Evolutionary conservation across 2,888 invertebrate genomes (phyloP).

Genomic region (Nomada fucata): DNA sequence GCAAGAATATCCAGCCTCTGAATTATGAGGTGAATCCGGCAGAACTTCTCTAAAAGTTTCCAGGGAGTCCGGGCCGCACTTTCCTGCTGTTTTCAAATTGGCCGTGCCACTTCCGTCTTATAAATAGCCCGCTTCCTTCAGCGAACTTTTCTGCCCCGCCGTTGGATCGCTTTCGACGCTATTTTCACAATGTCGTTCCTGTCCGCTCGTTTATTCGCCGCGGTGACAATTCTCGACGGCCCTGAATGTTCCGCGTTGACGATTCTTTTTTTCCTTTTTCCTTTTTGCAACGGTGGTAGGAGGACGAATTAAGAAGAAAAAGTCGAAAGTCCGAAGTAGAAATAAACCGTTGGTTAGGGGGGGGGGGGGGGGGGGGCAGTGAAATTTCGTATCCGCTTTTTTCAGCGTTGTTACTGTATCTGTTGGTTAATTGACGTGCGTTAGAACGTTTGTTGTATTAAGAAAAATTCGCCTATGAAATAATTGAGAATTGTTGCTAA

Average conservation of each 20-base stretch:
- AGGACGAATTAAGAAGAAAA: too few species aligned
- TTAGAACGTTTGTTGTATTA: too few species aligned
- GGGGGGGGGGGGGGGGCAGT: too few species aligned
- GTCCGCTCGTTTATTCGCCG: constrained; percentile 37
- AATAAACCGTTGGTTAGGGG: too few species aligned
- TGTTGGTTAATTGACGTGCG: too few species aligned
- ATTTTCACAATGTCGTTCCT: constrained; percentile 57
- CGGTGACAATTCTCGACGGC: constrained; percentile 7
- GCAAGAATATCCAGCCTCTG: constrained; percentile 62
- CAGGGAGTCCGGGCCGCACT: constrained; percentile 54
- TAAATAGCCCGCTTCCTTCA: constrained; percentile 68
- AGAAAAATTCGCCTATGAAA: too few species aligned
- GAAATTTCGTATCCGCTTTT: too few species aligned
- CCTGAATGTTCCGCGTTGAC: constrained; percentile 1
- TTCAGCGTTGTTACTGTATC: too few species aligned
- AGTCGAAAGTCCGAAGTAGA: too few species aligned
- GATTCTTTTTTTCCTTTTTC: background rate
- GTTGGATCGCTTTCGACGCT: constrained; percentile 56
- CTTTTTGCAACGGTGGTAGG: background rate
- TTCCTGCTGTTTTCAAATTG: constrained; percentile 72
- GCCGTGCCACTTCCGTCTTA: constrained; percentile 68
- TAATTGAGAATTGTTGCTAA: too few species aligned
- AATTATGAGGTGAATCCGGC: constrained; percentile 68
- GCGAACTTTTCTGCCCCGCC: constrained; percentile 62
- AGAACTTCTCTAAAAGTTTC: constrained; percentile 64